Base-by-base conservation (phyloP, 2,888 invertebrate species). In the Eupithecia exiguata region DNA sequence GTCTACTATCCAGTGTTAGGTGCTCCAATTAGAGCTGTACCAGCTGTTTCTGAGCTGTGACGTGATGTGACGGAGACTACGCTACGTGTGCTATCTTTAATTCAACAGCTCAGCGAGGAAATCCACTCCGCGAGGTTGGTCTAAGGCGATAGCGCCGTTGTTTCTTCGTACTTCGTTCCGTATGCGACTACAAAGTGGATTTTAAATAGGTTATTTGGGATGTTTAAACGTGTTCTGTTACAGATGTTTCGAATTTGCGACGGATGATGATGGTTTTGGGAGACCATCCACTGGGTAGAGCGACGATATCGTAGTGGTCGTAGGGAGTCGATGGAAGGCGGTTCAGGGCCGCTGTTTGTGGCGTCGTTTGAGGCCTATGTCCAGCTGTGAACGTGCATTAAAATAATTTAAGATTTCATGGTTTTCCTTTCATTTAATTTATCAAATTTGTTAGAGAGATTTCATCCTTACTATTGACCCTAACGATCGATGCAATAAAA, bases 41-140 rank as follows among this genome's bases (percentile, higher is more conserved):
- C 68, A 76, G 76, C 76, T 43, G 25, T 62, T 69, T 18, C 1
- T 25, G 40, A 69, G 66, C 73, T 71, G 75, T 75, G 70, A 70
- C 65, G 58, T 70, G 69, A 72, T 75, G 75, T 75, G 71, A 69
- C 71, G 68, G 76, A 76, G 76, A 74, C 79, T 80, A 75, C 75
- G 62, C 78, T 86, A 86, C 88, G 88, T 87, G 89, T 84, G 89
- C 87, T 87, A 89, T 91, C 89, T 90, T 90, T 89, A 90, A 90
- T 90, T 89, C 90, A 90, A 84, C 79, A 87, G 87, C 87, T 88
- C 85, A 84, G 80, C 78, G 77, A 71, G 81, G 79, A 81, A 80
- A 79, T 80, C 78, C 78, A 80, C 78, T 80, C 74, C 74, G 68
- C 67, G 66, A 71, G 78, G 62, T 53, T 66, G 81, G 76, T 62